These are phyloP conservation scores for Urosaurus nigricauda DNA, from an alignment of 2,797 vertebrate species.

Conservation along the genomic window DNA sequence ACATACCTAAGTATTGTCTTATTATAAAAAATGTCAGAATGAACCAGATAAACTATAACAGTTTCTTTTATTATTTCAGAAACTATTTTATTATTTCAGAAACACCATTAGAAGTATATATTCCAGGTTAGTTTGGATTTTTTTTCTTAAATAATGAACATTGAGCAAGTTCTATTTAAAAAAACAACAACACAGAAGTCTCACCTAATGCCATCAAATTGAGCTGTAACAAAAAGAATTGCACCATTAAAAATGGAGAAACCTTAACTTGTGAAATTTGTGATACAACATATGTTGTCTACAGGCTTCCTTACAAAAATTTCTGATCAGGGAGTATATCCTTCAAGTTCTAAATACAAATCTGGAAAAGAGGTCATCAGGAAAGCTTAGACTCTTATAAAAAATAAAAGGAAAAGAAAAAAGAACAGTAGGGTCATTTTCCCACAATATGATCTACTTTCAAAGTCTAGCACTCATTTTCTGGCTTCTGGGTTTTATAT, in stretches of 20 bases:
- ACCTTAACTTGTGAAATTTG: constrained; percentile 62
- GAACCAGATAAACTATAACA: background rate
- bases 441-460: constrained; percentile 50
- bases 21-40: constrained; percentile 11
- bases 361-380: constrained; percentile 65
- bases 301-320: constrained; percentile 53
- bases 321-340: constrained; percentile 57
- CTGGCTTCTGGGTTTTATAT: constrained; percentile 50
- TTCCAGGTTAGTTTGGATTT: constrained; percentile 49
- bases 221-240: constrained; percentile 60
- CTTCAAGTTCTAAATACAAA: constrained; percentile 62
- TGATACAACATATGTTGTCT: constrained; percentile 61
- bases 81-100: constrained; percentile 46
- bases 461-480: constrained; percentile 60
- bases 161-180: constrained; percentile 32
- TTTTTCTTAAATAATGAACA: constrained; percentile 46
- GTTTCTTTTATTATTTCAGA: constrained; percentile 33
- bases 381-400: constrained; percentile 47
- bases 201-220: constrained; percentile 56
- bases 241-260: constrained; percentile 34
- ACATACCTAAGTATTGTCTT: constrained; percentile 15
- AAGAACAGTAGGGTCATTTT: constrained; percentile 60
- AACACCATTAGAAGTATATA: constrained; percentile 19
- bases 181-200: background rate
- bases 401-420: constrained; percentile 14